Base-by-base conservation (phyloP, 2,113 vertebrate species). In the Phylloscopus trochiloides region DNA sequence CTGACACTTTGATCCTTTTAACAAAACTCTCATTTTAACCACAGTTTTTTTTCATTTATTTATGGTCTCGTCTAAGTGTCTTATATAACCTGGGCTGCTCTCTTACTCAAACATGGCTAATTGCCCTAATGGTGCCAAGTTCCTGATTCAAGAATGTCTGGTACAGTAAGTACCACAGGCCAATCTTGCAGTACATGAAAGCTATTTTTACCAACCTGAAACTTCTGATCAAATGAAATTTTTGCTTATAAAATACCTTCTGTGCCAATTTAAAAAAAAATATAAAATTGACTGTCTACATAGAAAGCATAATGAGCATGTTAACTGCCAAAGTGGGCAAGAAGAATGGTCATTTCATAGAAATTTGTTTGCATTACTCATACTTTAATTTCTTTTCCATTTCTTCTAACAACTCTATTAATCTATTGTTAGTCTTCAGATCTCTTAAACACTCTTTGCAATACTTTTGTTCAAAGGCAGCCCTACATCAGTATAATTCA, bases 401-500 rank as follows among this genome's bases (percentile, higher is more conserved):
- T 93, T 95, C 75, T 94, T 86, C 51, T 51, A 86, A 59, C 36
- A 76, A 67, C 32, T 80, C 19, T 38, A 29, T 73, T 92, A 93
- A 87, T 82, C 59, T 65, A 55, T 74, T 86, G 79, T 47, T 80
- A 86, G 48, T 50, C 90, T 87, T 96, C 45, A 89, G 79, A 91
- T 95, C 68, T 94, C 59, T 63, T 70, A 80, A 91, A 73, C 28
- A 36, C 14, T 77, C 55, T 54, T 70, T 43, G 31, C 29, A 86
- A 77, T 67, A n/a, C 34, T 86, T 95, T 90, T 82, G 43, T 95
- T 95, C 94, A 92, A 92, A 96, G 81, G 47, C 77, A 94, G 59
- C 47, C 55, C 50, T 88, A 40, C 29, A 54, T 86, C 59, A 79
- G 47, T 50, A 19, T 78, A 77, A 90, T 52, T 55, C 48, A 74